Conservation (phyloP, 2,113 vertebrate species). For the Cyprinus carpio region DNA sequence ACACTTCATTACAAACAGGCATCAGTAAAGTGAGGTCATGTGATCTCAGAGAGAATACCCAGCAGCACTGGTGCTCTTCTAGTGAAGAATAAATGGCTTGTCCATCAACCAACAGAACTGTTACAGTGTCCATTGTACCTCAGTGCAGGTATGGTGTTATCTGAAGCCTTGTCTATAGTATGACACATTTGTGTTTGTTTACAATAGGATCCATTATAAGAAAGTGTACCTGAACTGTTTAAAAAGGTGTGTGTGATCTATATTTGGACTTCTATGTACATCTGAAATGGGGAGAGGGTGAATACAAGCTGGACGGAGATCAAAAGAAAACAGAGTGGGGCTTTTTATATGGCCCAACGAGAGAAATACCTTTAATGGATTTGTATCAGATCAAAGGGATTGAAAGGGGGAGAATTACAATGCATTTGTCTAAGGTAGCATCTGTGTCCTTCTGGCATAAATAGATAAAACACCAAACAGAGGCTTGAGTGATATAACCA, state of each 20-base stretch:
- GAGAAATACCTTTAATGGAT: slow-evolving; percentile 33
- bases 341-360: slow-evolving; percentile 29
- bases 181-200: slow-evolving; percentile 18
- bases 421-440: slow-evolving; percentile 22
- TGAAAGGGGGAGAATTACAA: slow-evolving; percentile 25
- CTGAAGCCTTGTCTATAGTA: slow-evolving; percentile 35
- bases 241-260: slow-evolving; percentile 5
- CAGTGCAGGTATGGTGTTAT: slow-evolving; percentile 32
- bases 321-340: not conserved
- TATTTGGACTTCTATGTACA: not conserved
- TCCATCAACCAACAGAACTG: not conserved
- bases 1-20: not conserved
- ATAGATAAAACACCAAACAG: slow-evolving; percentile 25
- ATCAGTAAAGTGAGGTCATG: not conserved
- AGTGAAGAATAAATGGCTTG: not conserved
- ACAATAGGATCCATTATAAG: slow-evolving; percentile 26
- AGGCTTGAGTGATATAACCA: slow-evolving; percentile 14
- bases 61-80: not conserved
- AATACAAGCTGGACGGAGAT: slow-evolving; percentile 1
- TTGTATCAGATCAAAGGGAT: slow-evolving; percentile 33
- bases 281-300: slow-evolving; percentile 3
- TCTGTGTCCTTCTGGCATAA: slow-evolving; percentile 25
- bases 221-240: slow-evolving; percentile 25
- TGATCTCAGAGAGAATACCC: slow-evolving; percentile 5
- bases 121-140: slow-evolving; percentile 11